phyloP scores from a whole-genome alignment of 2,888 invertebrate species.

The Anticlea derivata region DNA sequence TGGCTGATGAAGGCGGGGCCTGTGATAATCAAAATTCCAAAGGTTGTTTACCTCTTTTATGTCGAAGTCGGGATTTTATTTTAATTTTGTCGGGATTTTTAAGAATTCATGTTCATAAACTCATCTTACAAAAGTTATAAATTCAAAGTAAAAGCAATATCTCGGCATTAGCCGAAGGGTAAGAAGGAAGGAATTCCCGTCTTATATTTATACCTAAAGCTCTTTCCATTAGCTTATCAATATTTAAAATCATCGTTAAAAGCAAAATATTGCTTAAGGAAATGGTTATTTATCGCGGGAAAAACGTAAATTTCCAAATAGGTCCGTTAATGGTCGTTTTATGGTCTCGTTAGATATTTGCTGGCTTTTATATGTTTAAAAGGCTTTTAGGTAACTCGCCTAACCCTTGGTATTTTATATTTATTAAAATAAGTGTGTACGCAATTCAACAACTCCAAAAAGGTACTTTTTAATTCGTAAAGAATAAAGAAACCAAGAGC shows the following conservation, averaged over 20 bases:
- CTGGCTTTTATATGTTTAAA: constrained; percentile 27
- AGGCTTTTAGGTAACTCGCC: constrained; percentile 21
- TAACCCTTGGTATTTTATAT: neutral
- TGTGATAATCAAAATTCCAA: too few relatives aligned
- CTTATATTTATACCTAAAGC: constrained; percentile 27
- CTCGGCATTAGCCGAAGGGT: neutral
- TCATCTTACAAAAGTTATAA: neutral
- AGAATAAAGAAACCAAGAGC: too few relatives aligned
- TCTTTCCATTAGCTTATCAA: constrained; percentile 40
- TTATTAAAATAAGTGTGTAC: too few relatives aligned
- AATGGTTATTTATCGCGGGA: constrained; percentile 39
- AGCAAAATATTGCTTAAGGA: constrained; percentile 38
- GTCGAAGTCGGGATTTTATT: too few relatives aligned
- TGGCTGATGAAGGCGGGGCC: too few relatives aligned
- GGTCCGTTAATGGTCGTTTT: constrained; percentile 35
- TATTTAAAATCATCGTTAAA: constrained; percentile 40
- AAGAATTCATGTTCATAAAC: too few relatives aligned
- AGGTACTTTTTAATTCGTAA: too few relatives aligned
- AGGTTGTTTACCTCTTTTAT: too few relatives aligned
- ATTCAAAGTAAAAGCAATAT: neutral
- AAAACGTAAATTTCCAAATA: constrained; percentile 34
- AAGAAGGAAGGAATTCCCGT: constrained; percentile 4
- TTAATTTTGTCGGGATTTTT: neutral
- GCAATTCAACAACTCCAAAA: too few relatives aligned
- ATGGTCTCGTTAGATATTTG: constrained; percentile 35